These are phyloP conservation scores for Bryconaethiops microstoma DNA, from an alignment of 2,797 vertebrate genomes.

Conservation along the genomic window DNA sequence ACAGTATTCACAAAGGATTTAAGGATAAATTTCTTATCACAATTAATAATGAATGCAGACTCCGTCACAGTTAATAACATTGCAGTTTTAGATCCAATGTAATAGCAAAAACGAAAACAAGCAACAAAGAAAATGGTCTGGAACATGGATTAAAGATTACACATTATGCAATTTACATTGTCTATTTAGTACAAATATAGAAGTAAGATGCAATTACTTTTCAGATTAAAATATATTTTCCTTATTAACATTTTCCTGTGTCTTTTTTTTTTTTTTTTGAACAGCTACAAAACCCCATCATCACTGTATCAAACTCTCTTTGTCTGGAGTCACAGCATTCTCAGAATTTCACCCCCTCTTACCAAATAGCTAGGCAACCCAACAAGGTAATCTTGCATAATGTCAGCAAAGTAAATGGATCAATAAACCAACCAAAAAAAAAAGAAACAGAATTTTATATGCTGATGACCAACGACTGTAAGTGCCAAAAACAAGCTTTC, in stretches of 20 bases:
- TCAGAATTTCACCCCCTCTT: constrained; percentile 3
- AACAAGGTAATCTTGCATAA: constrained; percentile 43
- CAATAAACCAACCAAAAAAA: background rate
- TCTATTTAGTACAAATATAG: constrained; percentile 61
- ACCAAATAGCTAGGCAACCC: constrained; percentile 1
- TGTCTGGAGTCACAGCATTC: background rate
- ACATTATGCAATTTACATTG: constrained; percentile 48
- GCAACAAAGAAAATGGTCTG: constrained; percentile 6
- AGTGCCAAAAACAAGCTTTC: constrained; percentile 54
- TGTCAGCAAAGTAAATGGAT: constrained; percentile 27
- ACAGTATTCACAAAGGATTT: constrained; percentile 45
- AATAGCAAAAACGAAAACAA: constrained; percentile 29
- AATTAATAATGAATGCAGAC: constrained; percentile 35
- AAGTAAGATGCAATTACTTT: constrained; percentile 52
- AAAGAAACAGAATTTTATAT: constrained; percentile 18
- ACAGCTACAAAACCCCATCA: constrained; percentile 35
- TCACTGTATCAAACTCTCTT: constrained; percentile 1
- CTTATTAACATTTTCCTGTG: constrained; percentile 43
- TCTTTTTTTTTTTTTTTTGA: constrained; percentile 20
- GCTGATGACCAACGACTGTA: constrained; percentile 43
- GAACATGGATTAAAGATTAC: constrained; percentile 37
- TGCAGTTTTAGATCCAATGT: constrained; percentile 34
- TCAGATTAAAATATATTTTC: constrained; percentile 59
- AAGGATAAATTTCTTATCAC: constrained; percentile 10
- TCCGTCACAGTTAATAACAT: constrained; percentile 33